Conservation (phyloP, 2,797 vertebrate species). For the Enteromius radiatus region DNA sequence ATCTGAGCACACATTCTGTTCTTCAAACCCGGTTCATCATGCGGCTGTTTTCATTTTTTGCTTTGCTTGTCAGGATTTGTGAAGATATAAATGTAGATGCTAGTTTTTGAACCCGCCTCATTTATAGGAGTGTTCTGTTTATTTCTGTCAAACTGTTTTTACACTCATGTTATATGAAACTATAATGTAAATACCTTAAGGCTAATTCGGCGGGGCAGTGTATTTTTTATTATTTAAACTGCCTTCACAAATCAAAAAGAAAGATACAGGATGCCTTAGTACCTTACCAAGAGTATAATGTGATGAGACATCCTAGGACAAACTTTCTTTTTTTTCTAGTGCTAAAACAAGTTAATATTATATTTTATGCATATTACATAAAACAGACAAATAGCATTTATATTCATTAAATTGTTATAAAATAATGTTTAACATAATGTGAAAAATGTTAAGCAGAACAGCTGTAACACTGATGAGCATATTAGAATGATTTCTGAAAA, state of each 20-base stretch:
- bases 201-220: conserved; percentile 6
- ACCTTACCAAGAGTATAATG: neutral
- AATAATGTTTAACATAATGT: too few species aligned
- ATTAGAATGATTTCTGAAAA: neutral
- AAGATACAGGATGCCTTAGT: neutral
- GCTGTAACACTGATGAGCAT: neutral
- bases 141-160: conserved; percentile 26
- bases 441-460: too few species aligned
- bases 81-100: conserved; percentile 65
- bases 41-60: conserved; percentile 68
- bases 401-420: too few species aligned
- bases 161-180: neutral
- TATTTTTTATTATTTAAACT: conserved; percentile 20
- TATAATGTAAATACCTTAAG: conserved; percentile 7
- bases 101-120: conserved; percentile 36
- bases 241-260: neutral
- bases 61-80: conserved; percentile 66
- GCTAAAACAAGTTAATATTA: neutral
- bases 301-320: neutral
- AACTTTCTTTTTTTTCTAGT: neutral
- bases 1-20: conserved; percentile 75
- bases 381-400: neutral
- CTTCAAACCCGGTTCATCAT: conserved; percentile 45
- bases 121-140: conserved; percentile 37
- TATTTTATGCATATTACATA: neutral